Percentiles rank a stretch among this genome's conserved stretches.
phyloP scores from a whole-genome alignment of 2,797 vertebrate genomes.

The Semotilus atromaculatus region DNA sequence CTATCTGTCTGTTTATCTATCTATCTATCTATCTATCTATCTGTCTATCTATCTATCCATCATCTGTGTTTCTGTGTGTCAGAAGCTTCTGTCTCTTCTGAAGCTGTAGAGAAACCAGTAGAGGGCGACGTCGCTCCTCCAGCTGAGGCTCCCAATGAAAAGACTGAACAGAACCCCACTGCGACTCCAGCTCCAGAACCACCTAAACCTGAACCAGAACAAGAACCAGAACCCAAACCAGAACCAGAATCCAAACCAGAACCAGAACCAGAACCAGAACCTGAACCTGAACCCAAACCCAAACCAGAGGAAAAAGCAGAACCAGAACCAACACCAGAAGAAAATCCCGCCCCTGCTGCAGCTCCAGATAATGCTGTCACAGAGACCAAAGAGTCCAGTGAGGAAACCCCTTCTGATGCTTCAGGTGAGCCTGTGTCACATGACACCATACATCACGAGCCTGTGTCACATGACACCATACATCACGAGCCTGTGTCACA shows the following conservation, averaged over 20 bases:
- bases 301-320: constrained; percentile 53
- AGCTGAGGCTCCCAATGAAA: constrained; percentile 5
- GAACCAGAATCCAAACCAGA: constrained; percentile 37
- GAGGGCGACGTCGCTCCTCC: constrained; percentile 41
- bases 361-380: constrained; percentile 50
- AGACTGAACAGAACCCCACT: neutral
- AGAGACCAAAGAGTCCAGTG: constrained; percentile 7
- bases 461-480: neutral
- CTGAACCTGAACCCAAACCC: constrained; percentile 37
- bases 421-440: constrained; percentile 33
- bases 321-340: constrained; percentile 40
- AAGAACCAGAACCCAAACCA: neutral
- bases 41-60: too few species aligned
- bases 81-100: neutral
- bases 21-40: too few species aligned
- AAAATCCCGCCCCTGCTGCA: constrained; percentile 40
- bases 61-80: neutral
- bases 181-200: neutral
- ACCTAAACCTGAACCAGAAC: neutral
- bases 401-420: constrained; percentile 18
- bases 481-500: neutral
- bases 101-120: constrained; percentile 41
- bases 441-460: too few species aligned
- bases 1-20: too few species aligned
- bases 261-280: constrained; percentile 39